Conservation (phyloP, 1,140 invertebrate genomes). For the Cyrtorhinus lividipennis region DNA sequence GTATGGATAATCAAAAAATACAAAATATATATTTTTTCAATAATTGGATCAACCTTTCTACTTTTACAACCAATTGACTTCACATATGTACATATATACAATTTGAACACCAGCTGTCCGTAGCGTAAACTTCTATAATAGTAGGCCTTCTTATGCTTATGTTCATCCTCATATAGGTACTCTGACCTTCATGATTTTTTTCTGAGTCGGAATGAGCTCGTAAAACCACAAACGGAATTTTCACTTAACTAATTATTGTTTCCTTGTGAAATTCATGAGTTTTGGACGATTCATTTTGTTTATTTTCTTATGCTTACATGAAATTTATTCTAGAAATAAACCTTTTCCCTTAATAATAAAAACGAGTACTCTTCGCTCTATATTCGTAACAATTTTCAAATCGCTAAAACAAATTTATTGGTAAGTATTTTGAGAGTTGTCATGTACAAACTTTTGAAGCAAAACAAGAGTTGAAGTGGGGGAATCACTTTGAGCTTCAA, state of each 20-base stretch:
- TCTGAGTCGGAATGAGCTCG: too few species aligned
- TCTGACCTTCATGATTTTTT: neutral
- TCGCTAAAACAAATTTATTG: too few species aligned
- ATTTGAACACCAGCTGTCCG: conserved; percentile 1
- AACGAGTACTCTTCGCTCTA: too few species aligned
- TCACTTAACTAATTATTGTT: conserved; percentile 7
- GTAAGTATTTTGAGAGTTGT: too few species aligned
- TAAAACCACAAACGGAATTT: too few species aligned
- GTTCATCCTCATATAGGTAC: neutral
- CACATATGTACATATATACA: conserved; percentile 15
- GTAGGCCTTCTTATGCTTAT: neutral
- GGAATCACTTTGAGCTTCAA: too few species aligned
- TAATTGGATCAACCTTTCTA: neutral
- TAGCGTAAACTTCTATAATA: conserved; percentile 1
- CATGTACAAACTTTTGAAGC: too few species aligned
- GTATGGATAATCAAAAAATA: neutral
- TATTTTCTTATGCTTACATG: neutral
- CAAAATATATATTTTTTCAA: neutral
- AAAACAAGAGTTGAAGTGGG: too few species aligned
- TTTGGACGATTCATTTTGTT: neutral
- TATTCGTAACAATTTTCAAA: too few species aligned
- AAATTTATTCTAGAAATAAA: too few species aligned
- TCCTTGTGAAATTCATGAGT: neutral
- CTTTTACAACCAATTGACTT: conserved; percentile 11
- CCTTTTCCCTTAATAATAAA: too few species aligned